Conservation (phyloP, 2,113 vertebrate genomes). For the Laticauda colubrina region DNA sequence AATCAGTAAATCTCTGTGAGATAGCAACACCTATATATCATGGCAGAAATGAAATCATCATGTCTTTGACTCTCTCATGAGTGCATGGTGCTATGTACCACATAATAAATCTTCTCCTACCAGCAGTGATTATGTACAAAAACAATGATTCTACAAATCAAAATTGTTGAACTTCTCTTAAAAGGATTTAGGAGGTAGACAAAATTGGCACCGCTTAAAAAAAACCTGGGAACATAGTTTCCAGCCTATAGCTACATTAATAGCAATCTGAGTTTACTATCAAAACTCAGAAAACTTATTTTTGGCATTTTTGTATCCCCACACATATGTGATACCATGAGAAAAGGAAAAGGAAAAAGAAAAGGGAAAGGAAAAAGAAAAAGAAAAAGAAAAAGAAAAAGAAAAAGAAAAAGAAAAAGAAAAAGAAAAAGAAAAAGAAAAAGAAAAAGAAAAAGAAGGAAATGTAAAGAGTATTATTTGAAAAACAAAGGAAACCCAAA, state of each 20-base stretch:
- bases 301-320: neutral
- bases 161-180: neutral
- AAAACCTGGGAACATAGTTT: neutral
- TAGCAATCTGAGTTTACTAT: neutral
- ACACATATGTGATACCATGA: neutral
- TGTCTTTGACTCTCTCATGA: slow-evolving; percentile 20
- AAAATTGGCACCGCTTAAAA: neutral
- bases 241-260: neutral
- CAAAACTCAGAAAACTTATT: neutral
- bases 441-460: neutral
- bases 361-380: neutral
- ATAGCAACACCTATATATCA: slow-evolving; percentile 14
- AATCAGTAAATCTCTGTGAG: neutral
- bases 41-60: slow-evolving; percentile 29
- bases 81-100: neutral
- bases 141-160: slow-evolving; percentile 22
- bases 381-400: neutral
- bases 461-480: neutral
- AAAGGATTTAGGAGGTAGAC: neutral
- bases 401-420: neutral
- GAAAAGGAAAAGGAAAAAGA: neutral
- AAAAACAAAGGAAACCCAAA: neutral
- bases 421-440: neutral
- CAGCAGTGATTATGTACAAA: neutral
- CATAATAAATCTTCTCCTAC: slow-evolving; percentile 25